Evolutionary conservation across 2,888 invertebrate genomes (phyloP).

Genomic region (Cartodere bifasciata): DNA sequence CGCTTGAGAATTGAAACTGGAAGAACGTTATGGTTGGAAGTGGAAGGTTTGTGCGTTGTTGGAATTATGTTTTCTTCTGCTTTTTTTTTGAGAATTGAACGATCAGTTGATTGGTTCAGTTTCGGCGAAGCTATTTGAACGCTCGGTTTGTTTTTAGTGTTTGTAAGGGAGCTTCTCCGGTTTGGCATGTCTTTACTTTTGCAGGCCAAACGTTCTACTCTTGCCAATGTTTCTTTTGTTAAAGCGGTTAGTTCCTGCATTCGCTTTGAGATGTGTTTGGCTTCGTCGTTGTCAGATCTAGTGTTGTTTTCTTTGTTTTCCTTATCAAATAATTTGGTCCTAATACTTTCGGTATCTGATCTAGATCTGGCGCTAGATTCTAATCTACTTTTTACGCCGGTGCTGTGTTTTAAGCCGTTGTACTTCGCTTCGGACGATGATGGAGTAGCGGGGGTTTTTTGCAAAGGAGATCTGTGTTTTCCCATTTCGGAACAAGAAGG

Average conservation of each 20-base stretch:
- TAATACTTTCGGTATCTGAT: constrained; percentile 8
- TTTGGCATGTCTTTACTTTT: constrained; percentile 27
- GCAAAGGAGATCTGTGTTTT: constrained; percentile 16
- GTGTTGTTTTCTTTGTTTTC: constrained; percentile 16
- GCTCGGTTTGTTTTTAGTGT: constrained; percentile 9
- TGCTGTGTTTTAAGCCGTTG: constrained; percentile 4
- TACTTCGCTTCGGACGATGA: constrained; percentile 10
- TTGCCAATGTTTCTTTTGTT: constrained; percentile 53
- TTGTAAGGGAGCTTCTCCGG: constrained; percentile 17
- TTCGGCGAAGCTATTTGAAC: too few species aligned
- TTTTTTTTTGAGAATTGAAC: constrained; percentile 58
- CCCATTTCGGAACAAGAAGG: constrained; percentile 25
- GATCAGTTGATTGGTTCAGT: constrained; percentile 9
- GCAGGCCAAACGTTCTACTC: constrained; percentile 47
- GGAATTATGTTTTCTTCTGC: constrained; percentile 36
- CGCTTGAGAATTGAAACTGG: constrained; percentile 47
- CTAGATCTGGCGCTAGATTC: constrained; percentile 5
- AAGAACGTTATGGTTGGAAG: constrained; percentile 17
- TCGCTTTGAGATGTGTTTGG: constrained; percentile 36
- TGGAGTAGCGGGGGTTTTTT: constrained; percentile 14
- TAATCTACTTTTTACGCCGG: constrained; percentile 6
- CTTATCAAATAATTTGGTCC: constrained; percentile 16
- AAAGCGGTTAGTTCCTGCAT: constrained; percentile 52
- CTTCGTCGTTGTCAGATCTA: constrained; percentile 8
- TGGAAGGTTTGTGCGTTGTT: constrained; percentile 16